Conservation (phyloP, 2,797 vertebrate species). For the Gymnocypris eckloni region DNA sequence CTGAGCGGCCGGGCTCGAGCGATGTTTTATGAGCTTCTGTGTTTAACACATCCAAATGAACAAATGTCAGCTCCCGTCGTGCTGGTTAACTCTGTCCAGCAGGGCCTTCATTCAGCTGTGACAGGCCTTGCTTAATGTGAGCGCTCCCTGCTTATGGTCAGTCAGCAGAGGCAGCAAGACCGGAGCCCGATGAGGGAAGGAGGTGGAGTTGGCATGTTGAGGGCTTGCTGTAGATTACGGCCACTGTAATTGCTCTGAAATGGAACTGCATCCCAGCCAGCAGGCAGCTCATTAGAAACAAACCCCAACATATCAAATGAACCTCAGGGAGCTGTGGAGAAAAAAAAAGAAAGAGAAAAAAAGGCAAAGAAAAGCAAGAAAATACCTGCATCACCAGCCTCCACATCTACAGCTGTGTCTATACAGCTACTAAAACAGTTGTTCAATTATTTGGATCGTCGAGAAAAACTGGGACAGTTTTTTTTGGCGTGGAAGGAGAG, state of each 20-base stretch:
- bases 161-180: slow-evolving; percentile 38
- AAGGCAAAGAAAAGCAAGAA: slow-evolving; percentile 20
- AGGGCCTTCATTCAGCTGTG: slow-evolving; percentile 47
- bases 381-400: slow-evolving; percentile 26
- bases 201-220: slow-evolving; percentile 37
- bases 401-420: slow-evolving; percentile 25
- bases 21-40: slow-evolving; percentile 74
- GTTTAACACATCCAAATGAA: slow-evolving; percentile 74
- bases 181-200: slow-evolving; percentile 9
- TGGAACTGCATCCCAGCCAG: slow-evolving; percentile 58
- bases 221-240: slow-evolving; percentile 52
- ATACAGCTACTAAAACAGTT: slow-evolving; percentile 24
- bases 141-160: slow-evolving; percentile 44
- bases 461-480: slow-evolving; percentile 22
- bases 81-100: slow-evolving; percentile 59
- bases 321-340: slow-evolving; percentile 41
- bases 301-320: slow-evolving; percentile 58
- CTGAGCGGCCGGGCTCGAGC: slow-evolving; percentile 72
- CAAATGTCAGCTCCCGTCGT: slow-evolving; percentile 67
- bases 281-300: slow-evolving; percentile 60
- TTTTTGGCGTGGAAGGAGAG: background rate
- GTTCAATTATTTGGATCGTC: slow-evolving; percentile 46
- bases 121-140: slow-evolving; percentile 52
- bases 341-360: slow-evolving; percentile 33
- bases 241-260: slow-evolving; percentile 53